These are phyloP conservation scores for Minunthozetes semirufus DNA, from an alignment of 2,888 invertebrate species.

Conservation along the genomic window DNA sequence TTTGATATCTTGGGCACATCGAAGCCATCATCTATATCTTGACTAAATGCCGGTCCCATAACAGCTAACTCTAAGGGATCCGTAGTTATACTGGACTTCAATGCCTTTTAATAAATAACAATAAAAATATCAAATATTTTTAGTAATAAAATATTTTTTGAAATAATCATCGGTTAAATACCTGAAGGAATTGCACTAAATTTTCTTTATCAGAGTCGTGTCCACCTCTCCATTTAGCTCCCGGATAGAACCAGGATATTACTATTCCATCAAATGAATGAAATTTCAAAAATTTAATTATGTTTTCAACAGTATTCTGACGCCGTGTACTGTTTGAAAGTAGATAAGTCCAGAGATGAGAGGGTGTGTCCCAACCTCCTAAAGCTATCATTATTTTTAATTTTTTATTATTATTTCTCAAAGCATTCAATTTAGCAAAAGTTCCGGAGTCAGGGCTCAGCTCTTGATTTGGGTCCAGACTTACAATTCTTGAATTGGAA, in stretches of 20 bases:
- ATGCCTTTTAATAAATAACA: not conserved
- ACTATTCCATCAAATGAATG: constrained; percentile 33
- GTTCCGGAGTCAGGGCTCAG: not conserved
- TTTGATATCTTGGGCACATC: constrained; percentile 20
- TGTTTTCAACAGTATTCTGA: not conserved
- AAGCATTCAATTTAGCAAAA: not conserved
- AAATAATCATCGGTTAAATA: not conserved
- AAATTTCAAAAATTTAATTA: constrained; percentile 6
- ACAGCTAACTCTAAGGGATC: constrained; percentile 24
- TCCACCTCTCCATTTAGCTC: not conserved
- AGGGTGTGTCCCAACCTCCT: constrained; percentile 32
- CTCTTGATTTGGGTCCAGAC: not conserved
- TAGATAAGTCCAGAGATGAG: constrained; percentile 25
- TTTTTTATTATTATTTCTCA: constrained; percentile 16
- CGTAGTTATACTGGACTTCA: not conserved
- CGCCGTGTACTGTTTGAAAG: constrained; percentile 2
- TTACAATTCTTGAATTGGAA: constrained; percentile 14
- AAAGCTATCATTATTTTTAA: constrained; percentile 22
- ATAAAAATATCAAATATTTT: constrained; percentile 3
- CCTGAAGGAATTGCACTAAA: constrained; percentile 22
- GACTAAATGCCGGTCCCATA: constrained; percentile 27
- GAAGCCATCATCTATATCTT: constrained; percentile 27
- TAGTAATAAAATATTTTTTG: not conserved
- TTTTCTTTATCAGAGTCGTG: constrained; percentile 25
- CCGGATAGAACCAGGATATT: constrained; percentile 36